Base-by-base conservation (phyloP, 2,113 vertebrate genomes). In the Ariopsis seemanni region DNA sequence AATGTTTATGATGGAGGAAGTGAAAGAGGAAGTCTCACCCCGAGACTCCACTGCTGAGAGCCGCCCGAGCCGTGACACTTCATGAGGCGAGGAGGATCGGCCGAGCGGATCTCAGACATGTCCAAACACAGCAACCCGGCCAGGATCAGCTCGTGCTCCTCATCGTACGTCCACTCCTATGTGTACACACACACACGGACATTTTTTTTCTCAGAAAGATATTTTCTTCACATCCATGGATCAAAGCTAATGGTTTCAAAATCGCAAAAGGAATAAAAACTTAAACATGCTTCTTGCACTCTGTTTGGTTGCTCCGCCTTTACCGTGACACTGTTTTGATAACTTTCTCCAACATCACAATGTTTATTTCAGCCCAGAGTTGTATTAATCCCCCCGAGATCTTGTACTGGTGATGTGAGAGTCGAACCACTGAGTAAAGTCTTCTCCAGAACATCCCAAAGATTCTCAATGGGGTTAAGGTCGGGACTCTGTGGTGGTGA, bases 11-110 rank as follows among this genome's bases (percentile, higher is more conserved):
- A 14, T 62, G 79, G 10, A 27, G 53, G 58, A 11, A 72, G 50
- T 9, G 25, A 57, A 81, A 67, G 20, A 84, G 52, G 1, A 25
- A 20, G 50, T 67, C 96, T 95, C 63, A 99, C 98, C 95, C 97
- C 97, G 0, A 99, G 92, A 0, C 95, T 96, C 98, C 98, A 99
- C 92, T 99, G 98, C 94, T 99, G 98, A 0, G 98, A 99, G 10
- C 98, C 98, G 0, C 98, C 98, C 0, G 98, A 99, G 0, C 98
- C 98, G 0, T 99, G 98, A 91, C 98, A 99, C 53, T 99, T 99
- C 98, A 99, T 99, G 72, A 99, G 96, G 1, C 97, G 95, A 0
- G 98, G 98, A 0, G 97, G 96, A 84, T 99, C 98, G 0, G 96
- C 95, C 0, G 97, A 97, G 65, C 96, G 95, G 2, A 97, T 97